Percentiles rank a stretch among this genome's conserved stretches.
These are phyloP conservation scores for Phataginus tetradactyla DNA, from an alignment of 2,797 vertebrate genomes.

Conservation along the genomic window DNA sequence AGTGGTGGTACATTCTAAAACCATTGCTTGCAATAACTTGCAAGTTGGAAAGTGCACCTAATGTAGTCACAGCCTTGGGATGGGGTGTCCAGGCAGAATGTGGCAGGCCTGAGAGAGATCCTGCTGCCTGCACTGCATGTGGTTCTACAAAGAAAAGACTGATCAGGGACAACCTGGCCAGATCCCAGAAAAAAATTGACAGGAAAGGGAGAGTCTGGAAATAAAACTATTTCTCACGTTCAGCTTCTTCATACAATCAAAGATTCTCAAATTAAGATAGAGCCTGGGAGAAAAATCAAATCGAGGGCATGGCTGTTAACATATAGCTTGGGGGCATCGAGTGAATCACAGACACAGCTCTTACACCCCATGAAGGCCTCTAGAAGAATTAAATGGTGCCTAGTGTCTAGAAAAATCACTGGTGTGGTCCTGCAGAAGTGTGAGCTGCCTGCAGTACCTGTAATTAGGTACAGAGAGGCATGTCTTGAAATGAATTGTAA, in stretches of 20 bases:
- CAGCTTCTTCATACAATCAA: background rate
- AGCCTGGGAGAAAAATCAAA: background rate
- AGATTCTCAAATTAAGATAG: background rate
- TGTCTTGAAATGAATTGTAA: background rate
- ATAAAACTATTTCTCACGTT: background rate
- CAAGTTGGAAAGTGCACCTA: background rate
- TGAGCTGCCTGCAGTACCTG: background rate
- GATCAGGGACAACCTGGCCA: background rate
- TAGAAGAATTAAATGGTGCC: background rate
- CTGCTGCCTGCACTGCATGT: background rate
- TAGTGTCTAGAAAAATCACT: background rate
- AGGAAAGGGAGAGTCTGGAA: background rate
- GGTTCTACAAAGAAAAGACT: background rate
- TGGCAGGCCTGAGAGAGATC: accelerated
- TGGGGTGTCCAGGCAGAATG: background rate
- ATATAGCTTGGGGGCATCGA: background rate
- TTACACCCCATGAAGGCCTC: background rate
- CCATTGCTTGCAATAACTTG: background rate
- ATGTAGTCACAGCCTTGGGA: background rate
- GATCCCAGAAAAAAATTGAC: background rate
- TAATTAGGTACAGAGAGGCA: background rate
- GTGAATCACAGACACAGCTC: background rate
- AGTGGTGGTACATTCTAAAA: background rate
- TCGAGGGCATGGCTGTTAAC: background rate
- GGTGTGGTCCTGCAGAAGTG: background rate